Evolutionary conservation across 2,888 invertebrate genomes (phyloP).

Genomic region (Amphipoea lucens): DNA sequence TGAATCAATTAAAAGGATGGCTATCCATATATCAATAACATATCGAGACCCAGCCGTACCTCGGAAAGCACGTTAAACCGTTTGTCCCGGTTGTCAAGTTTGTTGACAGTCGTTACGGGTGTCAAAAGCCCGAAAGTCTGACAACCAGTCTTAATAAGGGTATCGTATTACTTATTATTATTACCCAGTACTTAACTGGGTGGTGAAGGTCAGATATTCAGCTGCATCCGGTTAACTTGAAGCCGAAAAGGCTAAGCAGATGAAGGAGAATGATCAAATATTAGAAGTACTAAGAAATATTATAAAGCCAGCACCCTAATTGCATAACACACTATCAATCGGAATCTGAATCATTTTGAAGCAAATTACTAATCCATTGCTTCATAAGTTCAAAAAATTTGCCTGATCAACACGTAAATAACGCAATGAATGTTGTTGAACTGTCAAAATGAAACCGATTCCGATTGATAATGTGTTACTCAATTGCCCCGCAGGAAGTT

Average conservation of each 20-base stretch:
- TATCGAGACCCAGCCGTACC: background rate
- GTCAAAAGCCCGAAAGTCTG: background rate
- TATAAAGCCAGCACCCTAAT: too few species aligned
- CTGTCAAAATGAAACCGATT: too few species aligned
- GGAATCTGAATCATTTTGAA: too few species aligned
- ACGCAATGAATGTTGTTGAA: too few species aligned
- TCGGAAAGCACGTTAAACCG: background rate
- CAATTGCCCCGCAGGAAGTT: conserved; percentile 8
- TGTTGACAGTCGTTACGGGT: background rate
- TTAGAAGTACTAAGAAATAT: background rate
- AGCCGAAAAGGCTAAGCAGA: background rate
- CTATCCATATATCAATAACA: too few species aligned
- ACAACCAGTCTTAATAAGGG: background rate
- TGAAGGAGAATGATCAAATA: background rate
- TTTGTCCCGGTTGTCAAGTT: background rate
- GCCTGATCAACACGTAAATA: too few species aligned
- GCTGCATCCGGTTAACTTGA: background rate
- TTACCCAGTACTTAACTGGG: background rate
- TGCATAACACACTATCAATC: too few species aligned
- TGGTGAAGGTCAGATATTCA: background rate
- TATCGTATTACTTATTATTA: background rate
- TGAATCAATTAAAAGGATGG: too few species aligned
- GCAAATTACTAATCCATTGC: too few species aligned
- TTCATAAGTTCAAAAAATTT: too few species aligned
- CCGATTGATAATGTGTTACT: too few species aligned